Conservation (phyloP, 2,797 vertebrate genomes). For the Xiphophorus birchmanni region DNA sequence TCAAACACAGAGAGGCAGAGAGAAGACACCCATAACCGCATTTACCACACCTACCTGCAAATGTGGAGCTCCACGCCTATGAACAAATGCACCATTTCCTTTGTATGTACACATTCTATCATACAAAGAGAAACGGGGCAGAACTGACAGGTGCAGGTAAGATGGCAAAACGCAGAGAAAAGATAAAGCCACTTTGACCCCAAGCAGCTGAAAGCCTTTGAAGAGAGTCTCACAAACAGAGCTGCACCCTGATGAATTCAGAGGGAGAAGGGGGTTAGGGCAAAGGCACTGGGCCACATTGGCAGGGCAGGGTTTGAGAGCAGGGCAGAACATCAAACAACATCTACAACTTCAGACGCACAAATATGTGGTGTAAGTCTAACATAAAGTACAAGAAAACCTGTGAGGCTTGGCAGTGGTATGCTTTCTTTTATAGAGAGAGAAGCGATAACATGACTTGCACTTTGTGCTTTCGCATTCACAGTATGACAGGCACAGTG, state of each 20-base stretch:
- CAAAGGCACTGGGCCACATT: slow-evolving; percentile 21
- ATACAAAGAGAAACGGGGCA: slow-evolving; percentile 38
- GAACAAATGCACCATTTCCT: slow-evolving; percentile 43
- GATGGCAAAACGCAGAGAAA: slow-evolving; percentile 14
- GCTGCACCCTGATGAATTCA: slow-evolving; percentile 37
- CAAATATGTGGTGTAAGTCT: neutral
- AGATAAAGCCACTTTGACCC: slow-evolving; percentile 37
- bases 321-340: neutral
- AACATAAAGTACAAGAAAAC: too few relatives aligned
- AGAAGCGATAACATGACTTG: slow-evolving; percentile 23
- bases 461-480: slow-evolving; percentile 42
- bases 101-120: slow-evolving; percentile 28
- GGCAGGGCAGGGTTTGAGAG: slow-evolving; percentile 13
- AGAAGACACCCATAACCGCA: slow-evolving; percentile 48
- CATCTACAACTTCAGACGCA: neutral
- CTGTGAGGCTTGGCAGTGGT: neutral
- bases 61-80: slow-evolving; percentile 43
- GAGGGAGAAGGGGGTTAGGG: slow-evolving; percentile 24
- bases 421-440: neutral
- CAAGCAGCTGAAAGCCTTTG: slow-evolving; percentile 48
- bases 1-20: slow-evolving; percentile 11
- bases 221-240: slow-evolving; percentile 45
- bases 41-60: slow-evolving; percentile 50
- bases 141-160: slow-evolving; percentile 38
- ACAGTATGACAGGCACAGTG: slow-evolving; percentile 41